Evolutionary conservation across 2,797 vertebrate genomes (phyloP).

Genomic region (Pristis pectinata): DNA sequence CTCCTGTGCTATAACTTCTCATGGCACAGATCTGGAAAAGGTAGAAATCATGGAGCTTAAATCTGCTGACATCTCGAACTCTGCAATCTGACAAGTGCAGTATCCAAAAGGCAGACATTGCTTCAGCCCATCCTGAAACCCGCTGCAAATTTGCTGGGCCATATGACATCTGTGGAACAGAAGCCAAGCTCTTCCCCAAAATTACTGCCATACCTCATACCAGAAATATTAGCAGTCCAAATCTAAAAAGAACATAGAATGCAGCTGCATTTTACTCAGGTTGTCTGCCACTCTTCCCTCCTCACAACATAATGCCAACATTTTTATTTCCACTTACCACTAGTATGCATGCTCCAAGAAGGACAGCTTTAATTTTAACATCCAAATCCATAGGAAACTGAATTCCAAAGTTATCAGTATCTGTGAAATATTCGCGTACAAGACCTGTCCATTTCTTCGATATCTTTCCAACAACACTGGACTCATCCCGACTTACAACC

Average conservation of each 20-base stretch:
- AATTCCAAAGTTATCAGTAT: conserved; percentile 90
- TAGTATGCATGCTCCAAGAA: conserved; percentile 93
- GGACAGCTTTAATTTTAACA: conserved; percentile 84
- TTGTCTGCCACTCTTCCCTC: background rate
- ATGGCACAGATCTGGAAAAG: background rate
- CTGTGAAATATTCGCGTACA: conserved; percentile 82
- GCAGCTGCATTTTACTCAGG: background rate
- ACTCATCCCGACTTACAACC: conserved; percentile 83
- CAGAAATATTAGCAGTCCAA: background rate
- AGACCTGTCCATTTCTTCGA: conserved; percentile 96
- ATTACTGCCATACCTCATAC: background rate
- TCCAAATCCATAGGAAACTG: conserved; percentile 88
- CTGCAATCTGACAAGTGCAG: background rate
- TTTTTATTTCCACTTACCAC: conserved; percentile 69
- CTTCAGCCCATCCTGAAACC: background rate
- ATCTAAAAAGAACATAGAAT: background rate
- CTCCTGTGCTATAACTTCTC: no score
- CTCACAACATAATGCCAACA: background rate
- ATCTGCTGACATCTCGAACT: background rate
- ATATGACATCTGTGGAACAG: background rate
- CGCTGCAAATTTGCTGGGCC: background rate
- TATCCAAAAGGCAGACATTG: background rate
- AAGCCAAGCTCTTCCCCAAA: background rate
- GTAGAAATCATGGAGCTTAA: background rate
- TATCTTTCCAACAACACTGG: conserved; percentile 85